Conservation (phyloP, 2,113 vertebrate genomes). For the Emydocephalus ijimae region DNA sequence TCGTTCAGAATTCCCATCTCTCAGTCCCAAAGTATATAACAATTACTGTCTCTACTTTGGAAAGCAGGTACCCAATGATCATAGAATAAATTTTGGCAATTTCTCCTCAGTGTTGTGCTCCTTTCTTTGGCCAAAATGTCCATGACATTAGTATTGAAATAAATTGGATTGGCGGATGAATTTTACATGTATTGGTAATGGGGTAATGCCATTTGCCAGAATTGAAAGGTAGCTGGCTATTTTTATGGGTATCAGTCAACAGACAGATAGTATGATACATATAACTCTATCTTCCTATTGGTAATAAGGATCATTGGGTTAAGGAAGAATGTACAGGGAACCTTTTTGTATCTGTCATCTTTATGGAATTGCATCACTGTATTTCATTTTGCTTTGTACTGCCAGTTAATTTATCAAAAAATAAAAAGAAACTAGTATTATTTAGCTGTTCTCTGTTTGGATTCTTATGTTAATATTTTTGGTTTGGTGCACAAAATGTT, state of each 20-base stretch:
- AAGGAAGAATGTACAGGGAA: background rate
- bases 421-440: conserved; percentile 8
- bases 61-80: background rate
- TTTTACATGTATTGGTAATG: background rate
- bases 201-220: background rate
- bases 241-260: background rate
- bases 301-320: background rate
- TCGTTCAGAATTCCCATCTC: background rate
- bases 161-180: background rate
- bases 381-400: background rate
- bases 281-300: background rate
- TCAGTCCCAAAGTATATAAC: background rate
- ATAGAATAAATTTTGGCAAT: background rate
- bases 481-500: conserved; percentile 50
- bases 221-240: background rate
- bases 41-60: background rate
- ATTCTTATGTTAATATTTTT: conserved; percentile 34
- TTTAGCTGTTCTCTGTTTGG: conserved; percentile 58
- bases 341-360: background rate
- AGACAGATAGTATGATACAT: background rate
- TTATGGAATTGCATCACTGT: background rate
- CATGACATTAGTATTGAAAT: background rate
- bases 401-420: conserved; percentile 20
- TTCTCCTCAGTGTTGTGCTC: background rate
- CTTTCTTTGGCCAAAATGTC: background rate